Evolutionary conservation across 2,888 invertebrate species (phyloP), one percentile per base, ranked within the genome.

Genomic region (Cantharis nigra): DNA sequence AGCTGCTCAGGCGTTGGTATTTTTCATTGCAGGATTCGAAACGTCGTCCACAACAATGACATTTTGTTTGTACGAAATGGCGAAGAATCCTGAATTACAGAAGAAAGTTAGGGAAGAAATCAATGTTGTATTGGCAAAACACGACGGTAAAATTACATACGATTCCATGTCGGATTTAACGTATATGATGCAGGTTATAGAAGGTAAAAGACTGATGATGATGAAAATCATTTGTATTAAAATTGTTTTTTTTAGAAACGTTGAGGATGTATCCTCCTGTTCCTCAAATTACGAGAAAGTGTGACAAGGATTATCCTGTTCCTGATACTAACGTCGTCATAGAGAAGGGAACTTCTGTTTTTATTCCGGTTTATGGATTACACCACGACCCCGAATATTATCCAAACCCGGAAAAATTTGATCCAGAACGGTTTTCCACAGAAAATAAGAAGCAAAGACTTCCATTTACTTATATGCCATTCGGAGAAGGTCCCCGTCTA

Each of bases 381-480:
- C 82, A 82, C 63, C 69, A 77, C n/a, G 82, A 82, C 30, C 71
- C 78, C 20, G 79, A 80, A 33, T 75, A 76, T 69, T 81, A 85
- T 14, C 80, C 81, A 62, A 84, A 85, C 79, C 93, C 94, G 0
- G 89, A 91, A 1, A 88, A 89, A 33, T 93, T 93, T 78, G 90
- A 91, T 71, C 93, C 93, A 0, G 91, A 92, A 20, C 88, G 93
- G 79, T 93, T 93, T 69, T 70, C 65, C 14, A 75, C 77, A 11
- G 79, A 78, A 16, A 76, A 80, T 20, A 78, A 74, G 14, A 70
- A 49, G 9, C 13, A 30, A 4, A 76, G 64, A n/a, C 28, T 70
- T 14, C 70, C 67, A 5, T 81, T 69, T 71, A 64, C 78, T 4
- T 85, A 83, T 72, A 72, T 86, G 72, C 86, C 86, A 0, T 86